Conservation (phyloP, 2,797 vertebrate species). For the Benthosema pterotum region DNA sequence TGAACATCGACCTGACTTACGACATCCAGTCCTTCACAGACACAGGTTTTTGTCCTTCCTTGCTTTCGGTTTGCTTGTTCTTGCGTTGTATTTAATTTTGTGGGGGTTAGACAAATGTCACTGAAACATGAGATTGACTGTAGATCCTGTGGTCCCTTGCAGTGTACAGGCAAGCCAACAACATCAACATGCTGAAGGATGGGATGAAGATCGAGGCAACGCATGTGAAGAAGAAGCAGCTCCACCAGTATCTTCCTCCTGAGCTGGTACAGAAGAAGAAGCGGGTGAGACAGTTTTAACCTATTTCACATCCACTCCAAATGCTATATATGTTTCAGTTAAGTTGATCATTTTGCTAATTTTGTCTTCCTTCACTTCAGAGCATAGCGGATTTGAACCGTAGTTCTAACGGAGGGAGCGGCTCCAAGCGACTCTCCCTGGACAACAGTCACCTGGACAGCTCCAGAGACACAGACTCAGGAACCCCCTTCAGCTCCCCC, state of each 20-base stretch:
- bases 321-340: background rate
- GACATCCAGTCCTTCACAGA: conserved; percentile 98
- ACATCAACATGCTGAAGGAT: conserved; percentile 94
- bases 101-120: background rate
- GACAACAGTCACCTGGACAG: conserved; percentile 85
- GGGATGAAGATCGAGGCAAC: conserved; percentile 97
- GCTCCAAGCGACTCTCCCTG: conserved; percentile 84
- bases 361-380: conserved; percentile 57
- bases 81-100: background rate
- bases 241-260: conserved; percentile 92
- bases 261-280: conserved; percentile 93
- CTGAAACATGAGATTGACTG: background rate
- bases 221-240: conserved; percentile 94
- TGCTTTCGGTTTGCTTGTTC: background rate
- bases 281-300: conserved; percentile 77
- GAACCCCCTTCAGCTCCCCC: conserved; percentile 83
- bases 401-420: conserved; percentile 79
- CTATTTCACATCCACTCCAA: too few species aligned
- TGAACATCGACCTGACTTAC: conserved; percentile 93
- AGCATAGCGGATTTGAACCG: conserved; percentile 86
- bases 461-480: conserved; percentile 85
- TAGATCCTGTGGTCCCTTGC: conserved; percentile 23
- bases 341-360: too few species aligned
- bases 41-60: conserved; percentile 83
- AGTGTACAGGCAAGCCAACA: conserved; percentile 97